These are phyloP conservation scores for Spheniscus mendiculus DNA, from an alignment of 2,113 vertebrate species.

Conservation along the genomic window DNA sequence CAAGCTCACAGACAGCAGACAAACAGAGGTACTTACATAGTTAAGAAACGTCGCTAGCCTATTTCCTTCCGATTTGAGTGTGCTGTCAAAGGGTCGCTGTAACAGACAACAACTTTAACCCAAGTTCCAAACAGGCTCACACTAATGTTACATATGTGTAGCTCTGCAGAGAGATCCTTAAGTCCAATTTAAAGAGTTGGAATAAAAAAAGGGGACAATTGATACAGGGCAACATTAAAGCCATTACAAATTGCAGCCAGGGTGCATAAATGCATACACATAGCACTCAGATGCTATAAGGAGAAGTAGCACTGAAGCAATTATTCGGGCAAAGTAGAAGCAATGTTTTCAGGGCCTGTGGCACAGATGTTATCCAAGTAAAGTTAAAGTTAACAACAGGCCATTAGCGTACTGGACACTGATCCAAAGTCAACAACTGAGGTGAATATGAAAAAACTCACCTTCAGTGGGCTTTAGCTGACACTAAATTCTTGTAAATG, in stretches of 20 bases:
- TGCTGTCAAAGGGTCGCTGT: constrained; percentile 98
- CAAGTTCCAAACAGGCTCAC: constrained; percentile 32
- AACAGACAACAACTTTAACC: constrained; percentile 94
- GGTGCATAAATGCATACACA: background rate
- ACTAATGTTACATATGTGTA: background rate
- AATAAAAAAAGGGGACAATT: background rate
- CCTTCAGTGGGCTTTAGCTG: background rate
- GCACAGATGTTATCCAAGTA: background rate
- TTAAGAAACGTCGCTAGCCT: constrained; percentile 99
- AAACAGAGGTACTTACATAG: constrained; percentile 92
- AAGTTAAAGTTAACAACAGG: background rate
- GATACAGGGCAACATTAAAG: background rate
- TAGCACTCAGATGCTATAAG: accelerated
- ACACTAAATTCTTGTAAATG: background rate
- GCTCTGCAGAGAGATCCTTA: background rate
- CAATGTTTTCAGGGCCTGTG: background rate
- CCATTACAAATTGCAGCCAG: background rate
- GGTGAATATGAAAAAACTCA: background rate
- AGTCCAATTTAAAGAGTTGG: background rate
- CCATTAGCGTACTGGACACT: background rate
- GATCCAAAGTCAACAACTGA: background rate
- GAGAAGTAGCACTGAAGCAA: background rate
- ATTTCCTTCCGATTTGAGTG: constrained; percentile 95
- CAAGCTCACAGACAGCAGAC: constrained; percentile 21
- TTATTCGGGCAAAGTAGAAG: background rate